Percentiles rank a stretch among this genome's conserved stretches.
phyloP scores from a whole-genome alignment of 1,140 invertebrate genomes.

The Dendrolimus punctatus region DNA sequence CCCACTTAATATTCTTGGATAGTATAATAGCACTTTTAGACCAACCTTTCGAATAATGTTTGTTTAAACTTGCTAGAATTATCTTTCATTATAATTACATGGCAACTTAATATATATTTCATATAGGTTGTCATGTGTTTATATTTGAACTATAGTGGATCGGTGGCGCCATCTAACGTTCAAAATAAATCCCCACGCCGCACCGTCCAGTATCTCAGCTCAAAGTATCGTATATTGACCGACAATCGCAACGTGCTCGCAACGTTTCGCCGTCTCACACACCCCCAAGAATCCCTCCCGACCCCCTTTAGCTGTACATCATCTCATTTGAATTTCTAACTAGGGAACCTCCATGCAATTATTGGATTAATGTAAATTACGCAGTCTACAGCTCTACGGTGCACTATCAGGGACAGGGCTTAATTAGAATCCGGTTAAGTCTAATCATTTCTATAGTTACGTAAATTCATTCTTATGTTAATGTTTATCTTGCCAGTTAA shows the following conservation, averaged over 20 bases:
- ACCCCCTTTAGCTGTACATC: slow-evolving; percentile 69
- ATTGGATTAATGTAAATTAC: slow-evolving; percentile 96
- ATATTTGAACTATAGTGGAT: too few relatives aligned
- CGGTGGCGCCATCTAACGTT: too few relatives aligned
- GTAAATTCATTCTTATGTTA: slow-evolving; percentile 25
- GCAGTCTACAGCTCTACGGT: slow-evolving; percentile 79
- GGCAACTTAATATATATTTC: too few relatives aligned
- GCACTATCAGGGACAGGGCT: slow-evolving; percentile 69
- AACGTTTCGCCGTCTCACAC: slow-evolving; percentile 41
- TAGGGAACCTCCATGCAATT: slow-evolving; percentile 92
- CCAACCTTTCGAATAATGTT: too few relatives aligned
- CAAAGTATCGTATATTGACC: slow-evolving; percentile 4
- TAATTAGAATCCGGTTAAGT: slow-evolving; percentile 70
- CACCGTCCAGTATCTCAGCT: too few relatives aligned
- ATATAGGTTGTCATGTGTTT: too few relatives aligned
- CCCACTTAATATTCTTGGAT: too few relatives aligned
- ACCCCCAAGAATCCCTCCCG: slow-evolving; percentile 44
- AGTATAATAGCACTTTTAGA: too few relatives aligned
- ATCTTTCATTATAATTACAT: too few relatives aligned
- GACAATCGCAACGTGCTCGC: slow-evolving; percentile 30
- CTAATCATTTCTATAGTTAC: slow-evolving; percentile 50
- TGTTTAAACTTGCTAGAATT: too few relatives aligned
- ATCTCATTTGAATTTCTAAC: slow-evolving; percentile 94
- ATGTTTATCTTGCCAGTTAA: too few relatives aligned
- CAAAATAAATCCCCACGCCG: too few relatives aligned